Evolutionary conservation across 2,797 vertebrate species (phyloP).

Genomic region (Typhlichthys eigenmanni): DNA sequence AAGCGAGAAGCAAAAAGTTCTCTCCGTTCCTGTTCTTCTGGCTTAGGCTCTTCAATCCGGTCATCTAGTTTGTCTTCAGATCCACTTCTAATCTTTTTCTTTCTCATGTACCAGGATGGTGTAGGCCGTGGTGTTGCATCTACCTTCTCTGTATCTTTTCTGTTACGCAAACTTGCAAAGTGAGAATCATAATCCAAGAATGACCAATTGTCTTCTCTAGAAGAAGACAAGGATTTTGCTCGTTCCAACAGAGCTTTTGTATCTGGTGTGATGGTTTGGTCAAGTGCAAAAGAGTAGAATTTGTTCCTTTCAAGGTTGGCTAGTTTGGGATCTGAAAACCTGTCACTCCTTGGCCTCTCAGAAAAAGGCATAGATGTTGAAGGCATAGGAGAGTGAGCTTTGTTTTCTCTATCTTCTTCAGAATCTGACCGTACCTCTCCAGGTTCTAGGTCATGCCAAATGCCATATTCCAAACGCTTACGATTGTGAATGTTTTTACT

Average conservation of each 20-base stretch:
- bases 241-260: slow-evolving; percentile 97
- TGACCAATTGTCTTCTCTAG: slow-evolving; percentile 98
- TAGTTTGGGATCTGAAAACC: slow-evolving; percentile 89
- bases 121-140: slow-evolving; percentile 91
- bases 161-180: slow-evolving; percentile 91
- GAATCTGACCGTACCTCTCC: slow-evolving; percentile 96
- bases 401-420: slow-evolving; percentile 90
- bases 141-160: slow-evolving; percentile 96
- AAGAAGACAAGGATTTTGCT: slow-evolving; percentile 96
- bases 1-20: slow-evolving; percentile 97
- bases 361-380: slow-evolving; percentile 87
- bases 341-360: slow-evolving; percentile 88
- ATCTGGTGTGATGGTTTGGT: slow-evolving; percentile 97
- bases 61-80: slow-evolving; percentile 95
- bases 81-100: slow-evolving; percentile 95
- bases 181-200: slow-evolving; percentile 95
- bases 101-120: slow-evolving; percentile 98
- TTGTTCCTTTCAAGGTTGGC: slow-evolving; percentile 92
- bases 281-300: slow-evolving; percentile 94
- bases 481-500: slow-evolving; percentile 88
- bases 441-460: slow-evolving; percentile 87
- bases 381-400: slow-evolving; percentile 86
- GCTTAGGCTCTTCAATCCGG: slow-evolving; percentile 94
- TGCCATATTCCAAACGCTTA: slow-evolving; percentile 84
- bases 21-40: slow-evolving; percentile 92